Base-by-base conservation (phyloP, 2,888 invertebrate species). In the Drosophila incognita region DNA sequence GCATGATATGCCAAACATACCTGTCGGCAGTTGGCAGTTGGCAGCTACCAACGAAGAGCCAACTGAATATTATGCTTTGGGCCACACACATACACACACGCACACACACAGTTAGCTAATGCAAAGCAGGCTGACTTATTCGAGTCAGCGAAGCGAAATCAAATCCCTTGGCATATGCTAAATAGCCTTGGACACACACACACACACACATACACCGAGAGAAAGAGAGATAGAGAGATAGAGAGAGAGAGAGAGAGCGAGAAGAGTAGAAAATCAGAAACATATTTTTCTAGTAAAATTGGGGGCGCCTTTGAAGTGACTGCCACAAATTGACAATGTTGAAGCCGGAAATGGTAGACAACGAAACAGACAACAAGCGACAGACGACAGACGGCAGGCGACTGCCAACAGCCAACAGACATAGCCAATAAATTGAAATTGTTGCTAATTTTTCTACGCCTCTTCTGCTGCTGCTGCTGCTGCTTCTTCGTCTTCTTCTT, bases 341-440 rank as follows among this genome's bases (percentile, higher is more conserved):
- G 63, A 72, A 69, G 77, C 77, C 79, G 79, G 79, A 79, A 81
- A 81, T 81, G 80, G 80, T 64, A 75, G 75, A 74, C 75, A 66
- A 64, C 27, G 54, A 54, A 79, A 65, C 49, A 21, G 40, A 59
- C 54, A 69, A 66, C 74, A 53, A 42, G 33, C 58, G 69, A 48
- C 52, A 21, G 13, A 3, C 24, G 31, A 15, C 52, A 11, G 33
- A 11, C 57, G 58, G 48, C 58, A 11, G 21, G n/a, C 29, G 15
- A 57, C 46, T 51, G 42, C 13, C 53, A 60, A 69, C 66, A 69
- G 72, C 66, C 65, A 66, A 69, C 65, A 65, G 69, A 69, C 67
- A 69, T 68, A 69, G 67, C 69, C 79, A 87, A 84, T 87, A 85
- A 82, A 85, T 85, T 87, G 86, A 79, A 83, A 82, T 87, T 79